These are phyloP conservation scores for Antheraea assamensis DNA, from an alignment of 2,888 invertebrate species.

Conservation along the genomic window DNA sequence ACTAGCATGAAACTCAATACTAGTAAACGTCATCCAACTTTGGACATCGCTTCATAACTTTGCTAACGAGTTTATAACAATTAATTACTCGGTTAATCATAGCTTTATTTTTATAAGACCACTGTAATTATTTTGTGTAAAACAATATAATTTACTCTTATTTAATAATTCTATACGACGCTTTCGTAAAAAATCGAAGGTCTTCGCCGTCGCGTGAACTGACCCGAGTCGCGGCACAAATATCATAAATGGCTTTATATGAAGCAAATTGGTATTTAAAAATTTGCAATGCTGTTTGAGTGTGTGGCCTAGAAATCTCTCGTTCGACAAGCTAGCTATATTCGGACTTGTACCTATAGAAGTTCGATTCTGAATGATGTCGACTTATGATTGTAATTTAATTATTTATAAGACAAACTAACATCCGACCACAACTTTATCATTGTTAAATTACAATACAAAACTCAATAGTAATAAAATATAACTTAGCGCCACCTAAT, in stretches of 20 bases:
- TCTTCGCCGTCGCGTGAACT: not conserved
- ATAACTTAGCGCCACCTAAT: too few relatives aligned
- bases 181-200: slow-evolving; percentile 17
- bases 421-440: too few relatives aligned
- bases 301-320: slow-evolving; percentile 61
- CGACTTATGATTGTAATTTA: not conserved
- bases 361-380: slow-evolving; percentile 14
- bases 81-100: not conserved
- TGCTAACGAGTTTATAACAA: not conserved
- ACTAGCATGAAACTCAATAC: too few relatives aligned
- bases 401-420: not conserved
- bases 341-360: slow-evolving; percentile 39
- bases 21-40: not conserved
- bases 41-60: not conserved
- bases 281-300: slow-evolving; percentile 61
- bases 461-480: too few relatives aligned
- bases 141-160: not conserved
- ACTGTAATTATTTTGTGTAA: not conserved
- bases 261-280: slow-evolving; percentile 27
- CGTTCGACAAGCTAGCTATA: slow-evolving; percentile 41
- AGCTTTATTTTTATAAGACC: not conserved
- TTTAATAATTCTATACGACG: not conserved
- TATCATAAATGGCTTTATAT: slow-evolving; percentile 8
- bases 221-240: not conserved
- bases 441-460: too few relatives aligned